Evolutionary conservation across 2,113 vertebrate species (phyloP), one percentile per base, ranked within the genome.

Genomic region (Perca flavescens): DNA sequence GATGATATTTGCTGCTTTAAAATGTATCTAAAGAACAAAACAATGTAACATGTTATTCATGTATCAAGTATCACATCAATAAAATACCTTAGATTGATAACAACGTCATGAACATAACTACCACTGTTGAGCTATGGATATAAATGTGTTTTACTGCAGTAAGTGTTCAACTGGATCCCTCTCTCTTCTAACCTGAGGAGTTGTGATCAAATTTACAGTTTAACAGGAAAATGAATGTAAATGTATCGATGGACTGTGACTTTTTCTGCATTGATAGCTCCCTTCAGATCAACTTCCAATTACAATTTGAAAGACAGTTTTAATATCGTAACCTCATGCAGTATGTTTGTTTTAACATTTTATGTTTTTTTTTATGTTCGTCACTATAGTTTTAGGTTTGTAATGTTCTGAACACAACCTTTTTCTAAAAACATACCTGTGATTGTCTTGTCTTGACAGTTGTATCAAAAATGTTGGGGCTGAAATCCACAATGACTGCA

Each of bases 191-290:
- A 74, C 46, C 1, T 13, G 47, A 75, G 52, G 11, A 52, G 68
- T 46, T 88, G 67, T 81, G 70, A 77, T 77, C 43, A 79, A 77
- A 79, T 77, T 65, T 63, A 70, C 70, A 82, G 69, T 80, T 87
- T 65, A 65, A 71, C 31, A 72, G 81, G 34, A 80, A 83, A 83
- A 87, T 88, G 16, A 88, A 89, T 92, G 79, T 85, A 69, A 83
- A 63, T 79, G 40, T 70, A 28, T 79, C 22, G 21, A 34, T 69
- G 14, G 61, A 86, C 70, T 89, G 66, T 84, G 76, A 91, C 58
- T 65, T 60, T 22, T 67, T 77, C 28, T 84, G 54, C 61, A 70
- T 60, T 34, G 15, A 72, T 60, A 85, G 52, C 36, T 79, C 47
- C 60, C 17, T 70, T 76, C 57, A 79, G 53, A 78, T 57, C n/a